phyloP scores from a whole-genome alignment of 2,888 invertebrate species.

The Ophion slaviceki region DNA sequence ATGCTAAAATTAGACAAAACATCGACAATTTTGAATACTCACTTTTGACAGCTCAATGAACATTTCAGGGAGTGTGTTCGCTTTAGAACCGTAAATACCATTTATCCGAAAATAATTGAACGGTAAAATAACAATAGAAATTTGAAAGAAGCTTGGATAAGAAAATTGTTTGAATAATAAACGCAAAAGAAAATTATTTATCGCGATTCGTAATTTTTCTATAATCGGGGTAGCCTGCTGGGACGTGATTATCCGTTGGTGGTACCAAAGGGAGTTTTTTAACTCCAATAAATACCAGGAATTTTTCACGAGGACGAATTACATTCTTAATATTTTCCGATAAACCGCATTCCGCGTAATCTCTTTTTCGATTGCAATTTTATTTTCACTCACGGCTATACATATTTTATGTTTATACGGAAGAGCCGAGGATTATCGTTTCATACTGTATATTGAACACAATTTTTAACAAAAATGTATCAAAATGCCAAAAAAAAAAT shows the following conservation, averaged over 20 bases:
- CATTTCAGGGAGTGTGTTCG: too few relatives aligned
- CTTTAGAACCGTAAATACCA: neutral
- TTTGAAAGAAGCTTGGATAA: neutral
- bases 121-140: neutral
- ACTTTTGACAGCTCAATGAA: too few relatives aligned
- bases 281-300: neutral
- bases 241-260: neutral
- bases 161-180: neutral
- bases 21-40: too few relatives aligned
- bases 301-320: neutral
- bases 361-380: neutral
- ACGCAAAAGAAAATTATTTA: neutral
- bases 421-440: neutral
- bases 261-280: neutral
- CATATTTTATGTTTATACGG: neutral
- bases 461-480: neutral
- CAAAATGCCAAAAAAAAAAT: neutral
- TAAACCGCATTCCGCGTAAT: neutral
- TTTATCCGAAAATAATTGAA: neutral
- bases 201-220: neutral
- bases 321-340: neutral
- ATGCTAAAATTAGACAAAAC: too few relatives aligned
- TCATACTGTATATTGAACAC: too few relatives aligned
- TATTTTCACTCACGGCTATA: neutral
- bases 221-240: neutral